phyloP scores from a whole-genome alignment of 1,140 invertebrate genomes.

The Orchestia grillus region DNA sequence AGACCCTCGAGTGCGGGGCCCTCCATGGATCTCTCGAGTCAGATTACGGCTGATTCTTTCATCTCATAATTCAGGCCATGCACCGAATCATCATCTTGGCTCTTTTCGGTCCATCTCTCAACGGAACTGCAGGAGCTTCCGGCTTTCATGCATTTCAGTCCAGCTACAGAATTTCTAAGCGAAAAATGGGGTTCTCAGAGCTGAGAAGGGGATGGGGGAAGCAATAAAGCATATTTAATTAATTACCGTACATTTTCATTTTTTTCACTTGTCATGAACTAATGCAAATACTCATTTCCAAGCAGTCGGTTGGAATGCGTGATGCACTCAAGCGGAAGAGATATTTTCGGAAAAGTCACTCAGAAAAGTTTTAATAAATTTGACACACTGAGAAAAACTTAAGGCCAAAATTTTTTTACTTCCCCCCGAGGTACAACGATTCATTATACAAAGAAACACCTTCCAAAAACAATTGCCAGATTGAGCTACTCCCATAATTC shows the following conservation, averaged over 20 bases:
- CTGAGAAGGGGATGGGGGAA: background rate
- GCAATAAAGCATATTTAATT: background rate
- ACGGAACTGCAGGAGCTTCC: background rate
- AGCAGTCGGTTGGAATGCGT: too few species aligned
- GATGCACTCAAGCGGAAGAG: too few species aligned
- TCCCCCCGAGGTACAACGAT: background rate
- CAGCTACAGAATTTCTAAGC: background rate
- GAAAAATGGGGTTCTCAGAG: background rate
- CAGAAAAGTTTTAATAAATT: background rate
- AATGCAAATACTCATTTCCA: too few species aligned
- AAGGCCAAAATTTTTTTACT: background rate
- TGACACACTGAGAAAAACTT: background rate
- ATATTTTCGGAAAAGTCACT: background rate
- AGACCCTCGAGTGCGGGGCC: background rate
- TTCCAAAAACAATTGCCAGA: background rate
- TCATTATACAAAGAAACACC: background rate
- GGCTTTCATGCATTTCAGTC: background rate
- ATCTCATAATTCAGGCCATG: conserved; percentile 21
- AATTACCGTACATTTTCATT: background rate
- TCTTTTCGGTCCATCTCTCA: background rate
- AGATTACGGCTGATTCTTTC: conserved; percentile 37
- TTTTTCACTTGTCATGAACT: background rate
- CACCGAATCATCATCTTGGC: background rate
- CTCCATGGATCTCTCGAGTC: background rate
- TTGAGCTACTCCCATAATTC: background rate